phyloP scores from a whole-genome alignment of 2,113 vertebrate species.

The Ornithorhynchus anatinus region DNA sequence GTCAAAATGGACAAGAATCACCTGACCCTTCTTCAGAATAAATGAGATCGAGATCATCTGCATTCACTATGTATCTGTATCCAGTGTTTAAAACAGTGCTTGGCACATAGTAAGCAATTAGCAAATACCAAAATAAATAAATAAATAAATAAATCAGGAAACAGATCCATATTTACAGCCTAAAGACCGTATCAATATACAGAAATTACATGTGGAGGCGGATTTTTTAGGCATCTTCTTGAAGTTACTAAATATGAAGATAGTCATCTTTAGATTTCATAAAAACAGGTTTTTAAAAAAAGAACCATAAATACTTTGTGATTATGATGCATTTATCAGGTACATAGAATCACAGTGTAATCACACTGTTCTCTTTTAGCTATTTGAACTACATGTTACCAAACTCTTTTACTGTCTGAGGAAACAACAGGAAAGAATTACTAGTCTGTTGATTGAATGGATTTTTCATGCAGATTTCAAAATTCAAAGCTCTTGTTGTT shows the following conservation, averaged over 20 bases:
- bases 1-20: no score
- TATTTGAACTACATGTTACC: neutral
- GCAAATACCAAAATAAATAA: no score
- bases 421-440: neutral
- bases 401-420: neutral
- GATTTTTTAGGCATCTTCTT: neutral
- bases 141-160: no score
- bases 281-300: neutral
- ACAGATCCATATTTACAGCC: neutral
- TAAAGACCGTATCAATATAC: neutral
- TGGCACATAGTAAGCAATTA: no score
- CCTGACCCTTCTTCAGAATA: no score
- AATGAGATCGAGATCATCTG: no score
- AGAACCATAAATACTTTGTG: neutral
- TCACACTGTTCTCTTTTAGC: neutral
- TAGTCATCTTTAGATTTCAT: constrained; percentile 10
- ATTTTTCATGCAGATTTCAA: neutral
- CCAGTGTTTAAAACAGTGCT: no score
- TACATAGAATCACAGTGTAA: no score
- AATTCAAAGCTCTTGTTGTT: neutral
- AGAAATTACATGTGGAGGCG: neutral
- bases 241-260: neutral
- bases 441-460: neutral
- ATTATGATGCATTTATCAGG: neutral
- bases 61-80: no score